These are phyloP conservation scores for Lepidocyrtinus sp. DNA, from an alignment of 2,888 invertebrate species.

Conservation along the genomic window DNA sequence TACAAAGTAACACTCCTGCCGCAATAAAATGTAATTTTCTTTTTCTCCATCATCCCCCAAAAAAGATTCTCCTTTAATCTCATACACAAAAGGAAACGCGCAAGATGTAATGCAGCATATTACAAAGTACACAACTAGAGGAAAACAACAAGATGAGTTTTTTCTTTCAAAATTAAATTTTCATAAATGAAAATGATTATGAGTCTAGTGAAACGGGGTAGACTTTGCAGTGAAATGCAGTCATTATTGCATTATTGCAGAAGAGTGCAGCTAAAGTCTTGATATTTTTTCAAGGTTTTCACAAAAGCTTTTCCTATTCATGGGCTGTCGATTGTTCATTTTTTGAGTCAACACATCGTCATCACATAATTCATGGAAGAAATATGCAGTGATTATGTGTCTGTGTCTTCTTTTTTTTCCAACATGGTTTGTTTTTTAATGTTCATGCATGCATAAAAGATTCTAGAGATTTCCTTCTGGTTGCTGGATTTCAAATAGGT, in stretches of 20 bases:
- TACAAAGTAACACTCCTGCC: background rate
- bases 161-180: background rate
- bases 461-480: conserved; percentile 23
- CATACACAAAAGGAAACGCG: background rate
- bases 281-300: conserved; percentile 17
- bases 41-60: conserved; percentile 22
- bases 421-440: background rate
- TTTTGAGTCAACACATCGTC: background rate
- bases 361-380: background rate
- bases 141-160: background rate
- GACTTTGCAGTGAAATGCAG: background rate
- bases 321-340: background rate
- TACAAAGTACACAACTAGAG: background rate
- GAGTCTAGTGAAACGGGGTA: background rate
- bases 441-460: conserved; percentile 49
- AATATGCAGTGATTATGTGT: background rate
- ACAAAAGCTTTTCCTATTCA: background rate
- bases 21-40: background rate
- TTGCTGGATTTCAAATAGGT: conserved; percentile 20
- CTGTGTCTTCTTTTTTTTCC: background rate
- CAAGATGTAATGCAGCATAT: background rate
- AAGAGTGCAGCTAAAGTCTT: conserved; percentile 5
- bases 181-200: background rate
- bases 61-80: background rate
- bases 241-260: background rate